Evolutionary conservation across 2,888 invertebrate genomes (phyloP), one percentile per base, ranked within the genome.

Genomic region (Drosophila gaucha): DNA sequence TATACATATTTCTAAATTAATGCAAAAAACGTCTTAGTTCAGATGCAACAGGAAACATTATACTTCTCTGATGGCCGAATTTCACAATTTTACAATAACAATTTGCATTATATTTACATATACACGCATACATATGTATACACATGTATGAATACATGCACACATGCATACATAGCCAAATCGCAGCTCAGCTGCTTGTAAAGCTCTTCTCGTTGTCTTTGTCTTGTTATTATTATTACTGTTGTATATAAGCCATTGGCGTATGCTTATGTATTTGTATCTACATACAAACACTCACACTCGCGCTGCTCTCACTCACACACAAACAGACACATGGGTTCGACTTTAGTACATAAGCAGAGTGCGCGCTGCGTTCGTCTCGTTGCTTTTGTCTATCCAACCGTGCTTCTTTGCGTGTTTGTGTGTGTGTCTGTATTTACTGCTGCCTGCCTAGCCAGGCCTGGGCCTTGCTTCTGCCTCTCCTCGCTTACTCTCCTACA

Each of bases 301-400:
- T 56, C 70, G 30, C 51, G 10, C 36, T 47, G 39, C 66, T 63
- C 55, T 28, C 50, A 33, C 55, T 51, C 39, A 46, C 44, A 24
- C 41, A 54, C 39, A 49, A 26, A 36, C 18, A 47, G 18, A 39
- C 9, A 36, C 62, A 63, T 63, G 52, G 70, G 76, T 76, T 80
- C 83, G 83, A 82, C 64, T 83, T 70, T 68, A 68, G 86, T 82
- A 82, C 44, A 82, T 82, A 83, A 72, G 71, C 63, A 55, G 62
- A 39, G 46, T 59, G 49, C 71, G 69, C 44, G 64, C 50, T 67
- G 59, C 67, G 62, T 58, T 57, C 57, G 66, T 59, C 63, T 74
- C 79, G 64, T 69, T 75, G 83, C 86, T 78, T 82, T 82, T 82
- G 82, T 79, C 82, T 82, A 82, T 80, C 86, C 83, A 85, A 80